Conservation (phyloP, 2,888 invertebrate species). For the Cheilosia soror region DNA sequence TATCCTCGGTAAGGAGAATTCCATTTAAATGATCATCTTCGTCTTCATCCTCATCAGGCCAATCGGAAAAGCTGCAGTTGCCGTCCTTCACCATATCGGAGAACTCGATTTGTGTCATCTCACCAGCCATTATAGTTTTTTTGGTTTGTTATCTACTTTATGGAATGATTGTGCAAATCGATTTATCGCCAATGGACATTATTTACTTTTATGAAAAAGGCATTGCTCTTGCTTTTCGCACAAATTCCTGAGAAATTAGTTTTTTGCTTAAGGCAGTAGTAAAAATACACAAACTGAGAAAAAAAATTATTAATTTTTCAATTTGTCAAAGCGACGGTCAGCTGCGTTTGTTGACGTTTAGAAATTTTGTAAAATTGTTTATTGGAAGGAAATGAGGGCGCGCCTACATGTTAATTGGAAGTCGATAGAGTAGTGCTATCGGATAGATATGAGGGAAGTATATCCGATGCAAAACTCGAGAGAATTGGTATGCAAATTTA, state of each 20-base stretch:
- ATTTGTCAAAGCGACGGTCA: slow-evolving; percentile 59
- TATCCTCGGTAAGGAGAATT: slow-evolving; percentile 58
- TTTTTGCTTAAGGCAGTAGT: neutral
- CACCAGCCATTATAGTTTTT: slow-evolving; percentile 58
- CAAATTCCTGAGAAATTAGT: neutral
- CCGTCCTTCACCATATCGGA: slow-evolving; percentile 71
- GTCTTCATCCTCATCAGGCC: slow-evolving; percentile 57
- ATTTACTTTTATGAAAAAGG: slow-evolving; percentile 5
- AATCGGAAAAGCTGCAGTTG: slow-evolving; percentile 64
- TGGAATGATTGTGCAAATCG: slow-evolving; percentile 49
- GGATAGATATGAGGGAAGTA: no score
- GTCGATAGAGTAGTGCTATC: slow-evolving; percentile 8
- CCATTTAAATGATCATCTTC: slow-evolving; percentile 28
- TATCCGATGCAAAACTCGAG: no score
- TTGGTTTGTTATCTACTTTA: slow-evolving; percentile 29
- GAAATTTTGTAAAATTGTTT: slow-evolving; percentile 7
- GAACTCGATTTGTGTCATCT: slow-evolving; percentile 69
- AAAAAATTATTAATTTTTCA: slow-evolving; percentile 36
- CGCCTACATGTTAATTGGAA: neutral
- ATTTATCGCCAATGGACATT: neutral
- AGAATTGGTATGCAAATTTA: no score
- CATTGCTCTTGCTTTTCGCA: slow-evolving; percentile 19
- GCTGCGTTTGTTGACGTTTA: slow-evolving; percentile 72
- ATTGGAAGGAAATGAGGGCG: slow-evolving; percentile 8
- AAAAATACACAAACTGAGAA: slow-evolving; percentile 39